Evolutionary conservation across 2,888 invertebrate species (phyloP), one percentile per base, ranked within the genome.

Genomic region (Didymodactylos carnosus): DNA sequence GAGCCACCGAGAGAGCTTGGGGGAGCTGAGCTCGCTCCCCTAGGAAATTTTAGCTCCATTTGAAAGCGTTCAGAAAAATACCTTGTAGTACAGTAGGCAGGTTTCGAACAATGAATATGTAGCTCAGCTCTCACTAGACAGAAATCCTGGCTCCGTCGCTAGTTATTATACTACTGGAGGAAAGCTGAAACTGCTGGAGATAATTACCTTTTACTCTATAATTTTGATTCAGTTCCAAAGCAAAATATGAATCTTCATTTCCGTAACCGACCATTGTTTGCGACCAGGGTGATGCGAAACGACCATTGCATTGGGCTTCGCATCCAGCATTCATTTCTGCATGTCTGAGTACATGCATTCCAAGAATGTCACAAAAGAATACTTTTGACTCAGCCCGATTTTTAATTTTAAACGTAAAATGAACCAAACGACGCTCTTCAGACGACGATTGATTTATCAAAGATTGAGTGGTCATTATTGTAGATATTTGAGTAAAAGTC

Each of bases 221-320:
- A 83, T 98, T 98, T 83, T 97, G 98, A 16, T 97, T 97, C 69
- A 98, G 86, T 82, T 98, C 97, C 29, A 95, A 87, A 1, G 93
- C 97, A 85, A 97, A 98, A 84, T 97, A 91, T 72, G 88, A 87
- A 79, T 92, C 90, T 84, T 98, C 98, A 0, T 91, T 89, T 0
- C 97, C 97, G 84, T 94, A 98, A 2, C 97, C 98, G 69, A 97
- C 88, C 97, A 98, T 98, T 0, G 97, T 95, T 85, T 98, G 98
- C 81, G 94, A 94, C 98, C 98, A 98, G 78, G 91, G 35, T 69
- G 35, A 46, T 46, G 40, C 49, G 39, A 71, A 71, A 39, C 53
- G 41, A 93, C 95, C 97, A 87, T 97, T 97, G 83, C 97, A 98
- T 71, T 92, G 87, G 27, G 97, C 97, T 81, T 93, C 91, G 84